phyloP scores from a whole-genome alignment of 2,888 invertebrate species.

The Gymnocheta viridis region DNA sequence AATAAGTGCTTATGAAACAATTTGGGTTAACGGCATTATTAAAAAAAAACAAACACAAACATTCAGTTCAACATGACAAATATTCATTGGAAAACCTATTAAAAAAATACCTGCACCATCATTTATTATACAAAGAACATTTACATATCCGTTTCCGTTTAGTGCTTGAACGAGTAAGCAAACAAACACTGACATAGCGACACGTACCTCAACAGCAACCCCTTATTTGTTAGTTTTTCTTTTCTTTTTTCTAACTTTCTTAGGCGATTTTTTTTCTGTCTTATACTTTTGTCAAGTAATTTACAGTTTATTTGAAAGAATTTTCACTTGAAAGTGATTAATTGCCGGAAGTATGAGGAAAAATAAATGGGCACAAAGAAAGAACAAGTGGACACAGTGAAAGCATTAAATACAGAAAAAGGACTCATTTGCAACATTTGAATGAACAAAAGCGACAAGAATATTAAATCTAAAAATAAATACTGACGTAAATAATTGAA shows the following conservation, averaged over 20 bases:
- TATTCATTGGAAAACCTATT: slow-evolving; percentile 60
- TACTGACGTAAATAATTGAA: neutral
- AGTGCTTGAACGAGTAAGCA: slow-evolving; percentile 28
- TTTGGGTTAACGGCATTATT: slow-evolving; percentile 54
- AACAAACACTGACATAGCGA: neutral
- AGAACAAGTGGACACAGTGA: slow-evolving; percentile 44
- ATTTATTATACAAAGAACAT: slow-evolving; percentile 80
- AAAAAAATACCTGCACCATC: slow-evolving; percentile 69
- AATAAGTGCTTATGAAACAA: slow-evolving; percentile 37
- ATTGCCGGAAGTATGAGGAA: slow-evolving; percentile 71
- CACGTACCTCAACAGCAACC: neutral
- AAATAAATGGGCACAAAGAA: slow-evolving; percentile 27
- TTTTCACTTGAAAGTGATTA: slow-evolving; percentile 78
- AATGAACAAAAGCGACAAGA: neutral
- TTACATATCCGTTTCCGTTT: slow-evolving; percentile 80
- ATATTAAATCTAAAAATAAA: neutral
- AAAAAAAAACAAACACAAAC: slow-evolving; percentile 4
- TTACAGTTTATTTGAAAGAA: slow-evolving; percentile 72
- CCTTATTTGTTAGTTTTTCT: slow-evolving; percentile 10
- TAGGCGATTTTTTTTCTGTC: neutral
- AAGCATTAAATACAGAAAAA: slow-evolving; percentile 28
- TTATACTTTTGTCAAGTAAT: slow-evolving; percentile 64
- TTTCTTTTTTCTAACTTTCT: neutral
- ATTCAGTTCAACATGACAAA: slow-evolving; percentile 1
- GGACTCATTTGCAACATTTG: too few species aligned